phyloP scores from a whole-genome alignment of 2,113 vertebrate genomes.

The Ammodytes marinus region DNA sequence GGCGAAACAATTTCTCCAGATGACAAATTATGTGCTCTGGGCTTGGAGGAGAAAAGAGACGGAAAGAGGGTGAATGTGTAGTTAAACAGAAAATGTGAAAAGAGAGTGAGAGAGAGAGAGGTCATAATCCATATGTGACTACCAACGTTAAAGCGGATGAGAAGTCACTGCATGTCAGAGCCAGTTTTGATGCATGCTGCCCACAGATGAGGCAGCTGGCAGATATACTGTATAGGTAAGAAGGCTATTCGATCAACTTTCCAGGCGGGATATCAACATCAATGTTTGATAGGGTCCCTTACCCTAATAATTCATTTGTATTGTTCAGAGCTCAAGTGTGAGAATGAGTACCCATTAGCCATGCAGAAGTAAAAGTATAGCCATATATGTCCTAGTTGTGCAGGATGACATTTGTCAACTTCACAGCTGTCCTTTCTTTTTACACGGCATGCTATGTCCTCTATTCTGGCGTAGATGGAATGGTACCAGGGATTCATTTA shows the following conservation, averaged over 20 bases:
- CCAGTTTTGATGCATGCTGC: constrained; percentile 70
- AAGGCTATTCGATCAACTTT: constrained; percentile 58
- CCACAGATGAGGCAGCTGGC: constrained; percentile 61
- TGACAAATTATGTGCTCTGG: constrained; percentile 66
- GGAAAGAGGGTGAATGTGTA: constrained; percentile 24
- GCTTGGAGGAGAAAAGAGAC: constrained; percentile 30
- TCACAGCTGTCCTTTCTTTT: constrained; percentile 27
- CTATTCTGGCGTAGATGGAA: not conserved
- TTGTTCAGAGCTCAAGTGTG: constrained; percentile 44
- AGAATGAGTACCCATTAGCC: constrained; percentile 55
- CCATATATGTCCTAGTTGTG: constrained; percentile 6
- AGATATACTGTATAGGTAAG: constrained; percentile 62
- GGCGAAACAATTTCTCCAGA: constrained; percentile 60
- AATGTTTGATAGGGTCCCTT: constrained; percentile 47
- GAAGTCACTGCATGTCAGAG: constrained; percentile 69
- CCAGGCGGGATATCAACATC: constrained; percentile 50
- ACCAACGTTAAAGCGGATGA: constrained; percentile 60
- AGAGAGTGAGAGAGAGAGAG: constrained; percentile 33
- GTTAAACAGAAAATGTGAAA: constrained; percentile 16
- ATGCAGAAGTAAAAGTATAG: not conserved
- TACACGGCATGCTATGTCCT: not conserved
- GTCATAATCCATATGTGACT: constrained; percentile 65
- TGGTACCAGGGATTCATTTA: constrained; percentile 35
- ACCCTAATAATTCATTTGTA: constrained; percentile 42
- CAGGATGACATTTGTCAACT: constrained; percentile 36